Percentiles rank a stretch among this genome's conserved stretches.
These are phyloP conservation scores for Conops quadrifasciatus DNA, from an alignment of 2,888 invertebrate genomes.

Conservation along the genomic window DNA sequence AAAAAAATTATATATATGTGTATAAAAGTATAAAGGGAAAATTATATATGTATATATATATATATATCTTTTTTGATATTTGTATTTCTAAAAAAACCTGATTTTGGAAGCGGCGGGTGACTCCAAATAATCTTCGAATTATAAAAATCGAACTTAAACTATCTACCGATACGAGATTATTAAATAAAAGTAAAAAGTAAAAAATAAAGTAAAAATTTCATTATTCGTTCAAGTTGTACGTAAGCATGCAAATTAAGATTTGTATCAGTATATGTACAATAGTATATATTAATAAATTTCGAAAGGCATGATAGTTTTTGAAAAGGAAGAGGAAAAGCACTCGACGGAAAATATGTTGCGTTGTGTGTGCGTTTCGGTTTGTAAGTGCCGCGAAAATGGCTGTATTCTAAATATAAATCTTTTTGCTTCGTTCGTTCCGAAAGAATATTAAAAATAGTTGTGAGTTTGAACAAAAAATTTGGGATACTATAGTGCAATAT, in stretches of 20 bases:
- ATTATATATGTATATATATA: slow-evolving; percentile 1
- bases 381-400: slow-evolving; percentile 37
- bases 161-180: slow-evolving; percentile 16
- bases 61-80: neutral
- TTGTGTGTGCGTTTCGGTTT: slow-evolving; percentile 35
- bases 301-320: slow-evolving; percentile 36
- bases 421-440: slow-evolving; percentile 44
- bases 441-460: slow-evolving; percentile 41
- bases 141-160: neutral
- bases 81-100: neutral
- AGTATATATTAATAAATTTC: slow-evolving; percentile 37
- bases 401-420: slow-evolving; percentile 54
- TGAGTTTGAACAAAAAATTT: slow-evolving; percentile 10
- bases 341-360: slow-evolving; percentile 22
- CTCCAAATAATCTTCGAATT: neutral
- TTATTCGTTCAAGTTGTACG: slow-evolving; percentile 28
- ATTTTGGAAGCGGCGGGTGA: neutral
- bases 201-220: slow-evolving; percentile 24
- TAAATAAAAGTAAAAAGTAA: slow-evolving; percentile 27
- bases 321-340: slow-evolving; percentile 34
- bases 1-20: slow-evolving; percentile 29
- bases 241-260: slow-evolving; percentile 6
- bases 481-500: neutral
- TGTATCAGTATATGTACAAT: neutral
- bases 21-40: slow-evolving; percentile 25